Percentiles rank a stretch among this genome's conserved stretches.
Evolutionary conservation across 2,888 invertebrate genomes (phyloP).

Genomic region (Drosophila anomalipes): DNA sequence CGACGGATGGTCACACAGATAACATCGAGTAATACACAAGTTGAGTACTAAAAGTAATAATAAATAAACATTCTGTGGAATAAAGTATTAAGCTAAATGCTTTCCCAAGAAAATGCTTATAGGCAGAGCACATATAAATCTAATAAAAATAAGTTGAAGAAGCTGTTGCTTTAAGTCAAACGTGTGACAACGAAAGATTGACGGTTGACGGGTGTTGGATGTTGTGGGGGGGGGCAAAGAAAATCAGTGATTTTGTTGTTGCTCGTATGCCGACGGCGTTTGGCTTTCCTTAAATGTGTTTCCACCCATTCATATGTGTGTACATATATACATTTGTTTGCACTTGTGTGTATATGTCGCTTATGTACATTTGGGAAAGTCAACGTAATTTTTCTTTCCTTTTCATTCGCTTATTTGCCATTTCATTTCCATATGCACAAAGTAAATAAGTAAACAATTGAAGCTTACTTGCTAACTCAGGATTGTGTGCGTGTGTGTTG

Average conservation of each 20-base stretch:
- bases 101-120: background rate
- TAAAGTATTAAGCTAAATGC: background rate
- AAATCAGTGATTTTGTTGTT: conserved; percentile 26
- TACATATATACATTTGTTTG: conserved; percentile 11
- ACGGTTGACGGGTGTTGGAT: background rate
- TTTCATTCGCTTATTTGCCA: conserved; percentile 68
- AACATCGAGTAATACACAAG: background rate
- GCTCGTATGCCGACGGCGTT: conserved; percentile 20
- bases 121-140: too few species aligned
- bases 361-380: conserved; percentile 62
- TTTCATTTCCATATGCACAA: conserved; percentile 79
- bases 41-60: background rate
- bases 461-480: conserved; percentile 52
- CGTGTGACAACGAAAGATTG: conserved; percentile 32
- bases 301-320: conserved; percentile 7
- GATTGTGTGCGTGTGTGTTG: conserved; percentile 19
- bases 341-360: conserved; percentile 19
- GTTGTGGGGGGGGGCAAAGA: background rate
- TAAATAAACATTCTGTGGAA: background rate
- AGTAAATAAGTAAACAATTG: conserved; percentile 75
- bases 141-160: conserved; percentile 7
- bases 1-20: background rate
- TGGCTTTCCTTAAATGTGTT: conserved; percentile 22
- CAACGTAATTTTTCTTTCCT: conserved; percentile 75
- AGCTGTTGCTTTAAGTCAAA: conserved; percentile 32